Evolutionary conservation across 2,888 invertebrate genomes (phyloP).

Genomic region (Nipponacmea schrenckii): DNA sequence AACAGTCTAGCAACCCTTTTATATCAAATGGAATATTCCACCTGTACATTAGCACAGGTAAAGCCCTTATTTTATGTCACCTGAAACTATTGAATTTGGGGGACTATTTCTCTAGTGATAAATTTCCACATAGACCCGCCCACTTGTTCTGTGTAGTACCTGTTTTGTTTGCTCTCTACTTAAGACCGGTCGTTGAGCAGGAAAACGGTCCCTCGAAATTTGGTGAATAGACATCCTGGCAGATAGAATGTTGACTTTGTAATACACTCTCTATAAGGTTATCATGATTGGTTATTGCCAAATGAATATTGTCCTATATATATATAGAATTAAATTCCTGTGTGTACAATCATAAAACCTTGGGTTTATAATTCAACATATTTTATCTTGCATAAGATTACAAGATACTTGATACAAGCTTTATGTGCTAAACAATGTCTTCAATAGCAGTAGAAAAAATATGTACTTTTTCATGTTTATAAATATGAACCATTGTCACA

Average conservation of each 20-base stretch:
- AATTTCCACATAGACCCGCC: slow-evolving; percentile 2
- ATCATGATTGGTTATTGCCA: slow-evolving; percentile 5
- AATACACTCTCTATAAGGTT: background rate
- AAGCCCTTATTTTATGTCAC: slow-evolving; percentile 6
- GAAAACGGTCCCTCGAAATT: slow-evolving; percentile 5
- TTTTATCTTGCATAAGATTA: no score
- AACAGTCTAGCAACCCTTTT: no score
- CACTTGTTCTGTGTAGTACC: slow-evolving; percentile 7
- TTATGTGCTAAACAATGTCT: no score
- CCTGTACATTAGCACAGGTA: background rate
- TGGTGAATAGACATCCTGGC: slow-evolving; percentile 8
- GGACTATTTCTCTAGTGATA: background rate
- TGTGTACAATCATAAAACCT: no score
- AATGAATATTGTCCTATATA: slow-evolving; percentile 1
- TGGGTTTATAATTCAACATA: no score
- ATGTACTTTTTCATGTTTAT: no score
- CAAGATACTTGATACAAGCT: no score
- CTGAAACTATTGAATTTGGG: slow-evolving; percentile 4
- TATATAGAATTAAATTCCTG: no score
- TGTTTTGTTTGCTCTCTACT: slow-evolving; percentile 5
- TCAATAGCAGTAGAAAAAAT: no score
- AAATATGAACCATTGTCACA: background rate
- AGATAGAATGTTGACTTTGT: slow-evolving; percentile 8
- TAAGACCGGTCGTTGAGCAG: slow-evolving; percentile 1
- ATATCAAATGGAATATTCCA: slow-evolving; percentile 1